Conservation (phyloP, 1,140 invertebrate genomes). For the Holotrichia oblita region DNA sequence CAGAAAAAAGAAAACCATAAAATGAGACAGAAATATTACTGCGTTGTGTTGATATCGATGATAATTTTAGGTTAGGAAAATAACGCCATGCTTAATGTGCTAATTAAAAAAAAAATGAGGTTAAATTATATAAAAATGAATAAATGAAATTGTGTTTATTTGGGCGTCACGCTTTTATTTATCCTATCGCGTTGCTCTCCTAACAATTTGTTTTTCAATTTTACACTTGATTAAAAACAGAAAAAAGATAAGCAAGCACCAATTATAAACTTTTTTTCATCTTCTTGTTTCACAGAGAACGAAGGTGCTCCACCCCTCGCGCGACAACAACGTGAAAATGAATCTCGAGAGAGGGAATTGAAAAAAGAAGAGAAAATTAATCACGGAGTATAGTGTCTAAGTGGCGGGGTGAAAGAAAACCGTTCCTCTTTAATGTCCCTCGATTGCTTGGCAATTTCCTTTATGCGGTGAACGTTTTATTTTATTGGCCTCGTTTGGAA, state of each 20-base stretch:
- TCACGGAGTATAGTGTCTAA: neutral
- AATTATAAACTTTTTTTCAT: neutral
- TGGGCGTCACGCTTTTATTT: too few species aligned
- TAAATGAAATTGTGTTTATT: too few species aligned
- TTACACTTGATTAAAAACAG: constrained; percentile 1
- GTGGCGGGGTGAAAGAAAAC: neutral
- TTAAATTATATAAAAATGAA: too few species aligned
- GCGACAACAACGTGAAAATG: neutral
- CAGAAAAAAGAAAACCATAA: too few species aligned
- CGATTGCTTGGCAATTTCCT: constrained; percentile 12
- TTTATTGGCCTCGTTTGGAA: neutral
- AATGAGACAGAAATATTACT: too few species aligned
- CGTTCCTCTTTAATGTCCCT: neutral
- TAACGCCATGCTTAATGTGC: too few species aligned
- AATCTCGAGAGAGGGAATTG: neutral
- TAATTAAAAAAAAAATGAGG: too few species aligned
- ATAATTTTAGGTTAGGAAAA: too few species aligned
- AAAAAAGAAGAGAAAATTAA: constrained; percentile 9
- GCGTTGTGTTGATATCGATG: too few species aligned
- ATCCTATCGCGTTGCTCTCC: too few species aligned
- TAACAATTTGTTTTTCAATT: constrained; percentile 5
- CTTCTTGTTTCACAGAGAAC: neutral
- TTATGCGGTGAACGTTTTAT: neutral
- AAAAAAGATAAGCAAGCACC: neutral
- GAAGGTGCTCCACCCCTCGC: neutral